A percentile compares a stretch with the other conserved stretches of the same genome.
These are phyloP conservation scores for Rhyacophila brunnea DNA, from an alignment of 1,140 invertebrate genomes.

Conservation along the genomic window DNA sequence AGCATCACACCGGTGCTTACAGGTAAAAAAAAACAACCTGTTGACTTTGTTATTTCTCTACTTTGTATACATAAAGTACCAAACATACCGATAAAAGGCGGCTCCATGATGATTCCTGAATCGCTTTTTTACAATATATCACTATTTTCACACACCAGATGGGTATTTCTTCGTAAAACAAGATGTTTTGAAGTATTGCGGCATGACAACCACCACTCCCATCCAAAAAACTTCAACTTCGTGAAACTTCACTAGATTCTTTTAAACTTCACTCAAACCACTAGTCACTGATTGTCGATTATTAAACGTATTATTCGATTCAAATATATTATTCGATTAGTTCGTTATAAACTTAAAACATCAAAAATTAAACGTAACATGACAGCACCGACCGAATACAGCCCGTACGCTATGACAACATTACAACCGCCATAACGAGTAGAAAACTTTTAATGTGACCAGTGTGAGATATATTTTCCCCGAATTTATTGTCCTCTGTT, in stretches of 20 bases:
- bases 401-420: constrained; percentile 18
- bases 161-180: constrained; percentile 10
- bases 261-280: constrained; percentile 9
- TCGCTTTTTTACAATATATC: neutral
- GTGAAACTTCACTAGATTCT: constrained; percentile 20
- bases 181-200: constrained; percentile 16
- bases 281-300: constrained; percentile 1
- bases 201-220: constrained; percentile 25
- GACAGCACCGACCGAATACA: constrained; percentile 13
- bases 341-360: constrained; percentile 4
- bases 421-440: constrained; percentile 23
- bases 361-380: constrained; percentile 11
- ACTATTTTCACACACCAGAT: constrained; percentile 3
- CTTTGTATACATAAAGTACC: neutral
- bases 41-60: constrained; percentile 11
- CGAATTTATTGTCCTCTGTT: no score
- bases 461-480: neutral
- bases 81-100: constrained; percentile 16
- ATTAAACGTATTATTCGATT: no score
- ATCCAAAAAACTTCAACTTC: constrained; percentile 15
- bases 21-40: constrained; percentile 16
- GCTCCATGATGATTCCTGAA: constrained; percentile 14
- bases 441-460: constrained; percentile 12
- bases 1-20: no score
- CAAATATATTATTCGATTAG: neutral